Conservation (phyloP, 1,140 invertebrate species). For the Cotesia glomerata region DNA sequence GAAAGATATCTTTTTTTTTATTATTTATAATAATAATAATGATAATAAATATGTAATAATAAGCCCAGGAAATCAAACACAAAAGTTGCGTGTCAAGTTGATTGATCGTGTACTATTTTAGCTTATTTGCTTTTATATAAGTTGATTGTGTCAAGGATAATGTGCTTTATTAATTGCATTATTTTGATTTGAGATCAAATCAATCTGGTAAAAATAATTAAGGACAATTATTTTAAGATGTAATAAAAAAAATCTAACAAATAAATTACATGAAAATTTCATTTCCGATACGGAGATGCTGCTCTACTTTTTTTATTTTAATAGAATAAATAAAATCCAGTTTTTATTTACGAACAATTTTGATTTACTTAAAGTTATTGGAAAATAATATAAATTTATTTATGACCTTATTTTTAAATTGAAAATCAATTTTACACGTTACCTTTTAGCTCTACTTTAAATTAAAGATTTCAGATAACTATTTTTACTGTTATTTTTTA, state of each 20-base stretch:
- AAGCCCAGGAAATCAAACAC: constrained; percentile 21
- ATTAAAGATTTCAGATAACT: neutral
- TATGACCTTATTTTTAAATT: too few species aligned
- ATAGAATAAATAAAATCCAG: neutral
- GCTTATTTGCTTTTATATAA: neutral
- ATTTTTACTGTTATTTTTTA: neutral
- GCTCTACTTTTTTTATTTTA: neutral
- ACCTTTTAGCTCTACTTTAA: neutral
- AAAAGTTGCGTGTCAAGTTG: constrained; percentile 25
- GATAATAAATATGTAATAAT: neutral
- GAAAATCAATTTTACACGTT: too few species aligned
- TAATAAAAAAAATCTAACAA: neutral
- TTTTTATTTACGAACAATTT: too few species aligned
- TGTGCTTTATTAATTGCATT: too few species aligned
- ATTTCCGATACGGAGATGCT: neutral
- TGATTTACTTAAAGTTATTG: too few species aligned
- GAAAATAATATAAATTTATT: too few species aligned
- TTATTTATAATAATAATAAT: neutral
- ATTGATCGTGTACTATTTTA: constrained; percentile 7
- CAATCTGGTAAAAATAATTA: too few species aligned
- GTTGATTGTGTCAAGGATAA: neutral
- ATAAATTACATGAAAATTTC: neutral
- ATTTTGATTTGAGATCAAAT: too few species aligned
- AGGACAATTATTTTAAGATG: too few species aligned
- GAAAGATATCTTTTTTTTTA: neutral